phyloP scores from a whole-genome alignment of 2,888 invertebrate species.

The Mechanitis mazaeus region DNA sequence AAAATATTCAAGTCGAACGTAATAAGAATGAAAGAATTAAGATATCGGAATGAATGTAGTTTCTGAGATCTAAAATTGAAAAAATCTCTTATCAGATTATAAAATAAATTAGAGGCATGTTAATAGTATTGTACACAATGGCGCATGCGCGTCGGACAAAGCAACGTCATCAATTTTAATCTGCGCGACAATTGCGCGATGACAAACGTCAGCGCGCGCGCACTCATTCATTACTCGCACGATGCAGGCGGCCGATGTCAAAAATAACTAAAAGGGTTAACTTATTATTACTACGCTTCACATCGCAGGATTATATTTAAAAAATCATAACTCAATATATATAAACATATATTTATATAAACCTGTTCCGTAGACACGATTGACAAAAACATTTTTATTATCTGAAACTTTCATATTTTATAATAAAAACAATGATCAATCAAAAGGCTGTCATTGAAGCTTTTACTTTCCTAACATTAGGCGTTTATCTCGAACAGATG shows the following conservation, averaged over 20 bases:
- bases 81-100: slow-evolving; percentile 27
- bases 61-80: not conserved
- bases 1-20: too few relatives aligned
- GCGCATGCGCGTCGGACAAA: slow-evolving; percentile 60
- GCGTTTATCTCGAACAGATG: slow-evolving; percentile 42
- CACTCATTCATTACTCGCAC: slow-evolving; percentile 69
- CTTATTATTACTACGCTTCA: slow-evolving; percentile 55
- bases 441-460: slow-evolving; percentile 31
- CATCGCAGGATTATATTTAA: slow-evolving; percentile 51
- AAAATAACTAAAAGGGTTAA: slow-evolving; percentile 73
- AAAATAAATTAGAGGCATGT: slow-evolving; percentile 49
- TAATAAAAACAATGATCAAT: slow-evolving; percentile 33
- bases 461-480: slow-evolving; percentile 30
- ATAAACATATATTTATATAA: too few relatives aligned
- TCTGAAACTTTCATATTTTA: slow-evolving; percentile 14
- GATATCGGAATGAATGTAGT: too few relatives aligned
- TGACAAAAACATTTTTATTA: slow-evolving; percentile 7
- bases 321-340: not conserved
- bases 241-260: slow-evolving; percentile 57
- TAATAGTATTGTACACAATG: slow-evolving; percentile 51
- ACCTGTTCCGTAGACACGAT: too few relatives aligned
- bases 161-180: slow-evolving; percentile 76
- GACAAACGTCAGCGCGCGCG: slow-evolving; percentile 72
- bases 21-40: too few relatives aligned
- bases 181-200: slow-evolving; percentile 74